Conservation (phyloP, 2,797 vertebrate species). For the Spheniscus humboldti region DNA sequence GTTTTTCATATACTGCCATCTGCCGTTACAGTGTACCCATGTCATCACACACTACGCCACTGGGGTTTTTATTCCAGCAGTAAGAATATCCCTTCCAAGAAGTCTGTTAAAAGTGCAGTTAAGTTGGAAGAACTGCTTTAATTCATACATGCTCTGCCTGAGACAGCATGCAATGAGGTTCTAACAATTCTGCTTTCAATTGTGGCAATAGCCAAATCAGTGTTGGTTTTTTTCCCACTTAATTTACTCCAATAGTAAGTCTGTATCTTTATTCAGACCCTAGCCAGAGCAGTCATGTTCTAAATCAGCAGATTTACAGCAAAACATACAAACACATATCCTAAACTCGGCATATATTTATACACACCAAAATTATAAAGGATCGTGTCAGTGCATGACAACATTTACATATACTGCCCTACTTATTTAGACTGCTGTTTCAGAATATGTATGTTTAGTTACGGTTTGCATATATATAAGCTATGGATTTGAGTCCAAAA, state of each 20-base stretch:
- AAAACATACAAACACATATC: not conserved
- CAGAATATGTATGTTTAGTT: not conserved
- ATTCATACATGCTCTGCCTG: not conserved
- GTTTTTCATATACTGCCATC: conserved; percentile 44
- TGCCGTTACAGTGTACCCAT: not conserved
- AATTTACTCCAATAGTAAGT: not conserved
- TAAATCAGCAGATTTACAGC: not conserved
- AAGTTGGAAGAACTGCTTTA: not conserved
- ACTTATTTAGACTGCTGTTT: not conserved
- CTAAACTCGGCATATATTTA: not conserved
- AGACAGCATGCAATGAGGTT: not conserved
- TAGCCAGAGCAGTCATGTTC: not conserved
- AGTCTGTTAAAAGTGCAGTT: not conserved
- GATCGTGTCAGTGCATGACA: not conserved
- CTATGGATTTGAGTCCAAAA: not conserved
- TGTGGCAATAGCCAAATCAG: not conserved
- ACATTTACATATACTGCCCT: not conserved
- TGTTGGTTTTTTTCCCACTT: not conserved
- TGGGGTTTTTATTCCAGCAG: not conserved
- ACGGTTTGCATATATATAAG: not conserved
- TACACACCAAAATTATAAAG: not conserved
- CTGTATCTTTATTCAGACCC: not conserved
- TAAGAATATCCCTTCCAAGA: not conserved
- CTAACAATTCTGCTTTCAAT: not conserved
- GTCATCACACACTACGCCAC: not conserved